phyloP scores from a whole-genome alignment of 2,888 invertebrate species.

The Sinodicranocentrus sp. region DNA sequence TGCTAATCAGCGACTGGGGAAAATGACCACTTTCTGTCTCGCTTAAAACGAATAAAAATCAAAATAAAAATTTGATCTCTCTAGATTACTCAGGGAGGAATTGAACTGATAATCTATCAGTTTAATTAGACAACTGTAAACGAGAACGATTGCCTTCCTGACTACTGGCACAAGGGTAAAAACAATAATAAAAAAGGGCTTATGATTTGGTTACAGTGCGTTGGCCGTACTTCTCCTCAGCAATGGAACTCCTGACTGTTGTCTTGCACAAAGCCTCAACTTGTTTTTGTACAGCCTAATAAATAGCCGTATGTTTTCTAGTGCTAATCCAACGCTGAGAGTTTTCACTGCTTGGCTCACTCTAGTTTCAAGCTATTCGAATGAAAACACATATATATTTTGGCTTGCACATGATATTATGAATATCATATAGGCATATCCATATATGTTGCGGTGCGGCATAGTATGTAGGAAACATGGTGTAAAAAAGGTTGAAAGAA shows the following conservation, averaged over 20 bases:
- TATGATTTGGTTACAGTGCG: not conserved
- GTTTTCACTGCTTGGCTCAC: conserved; percentile 51
- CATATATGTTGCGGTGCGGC: not conserved
- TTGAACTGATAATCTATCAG: conserved; percentile 1
- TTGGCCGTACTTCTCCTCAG: conserved; percentile 35
- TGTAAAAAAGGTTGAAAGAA: conserved; percentile 15
- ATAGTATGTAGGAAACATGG: conserved; percentile 6
- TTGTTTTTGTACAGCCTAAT: conserved; percentile 60
- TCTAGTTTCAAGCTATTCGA: conserved; percentile 5
- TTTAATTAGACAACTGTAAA: conserved; percentile 13
- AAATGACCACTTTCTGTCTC: not conserved
- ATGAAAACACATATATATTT: too few relatives aligned
- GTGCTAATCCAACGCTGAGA: conserved; percentile 52
- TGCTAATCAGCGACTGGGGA: too few relatives aligned
- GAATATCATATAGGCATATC: not conserved
- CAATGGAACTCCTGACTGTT: conserved; percentile 60
- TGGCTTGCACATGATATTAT: not conserved
- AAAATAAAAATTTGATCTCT: not conserved
- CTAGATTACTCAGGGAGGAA: not conserved
- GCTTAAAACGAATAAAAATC: not conserved
- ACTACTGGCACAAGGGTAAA: conserved; percentile 1
- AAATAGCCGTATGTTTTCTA: conserved; percentile 37
- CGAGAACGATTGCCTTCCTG: conserved; percentile 6
- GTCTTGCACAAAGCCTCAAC: conserved; percentile 51
- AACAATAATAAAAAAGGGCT: conserved; percentile 27